Percentiles rank a stretch among this genome's conserved stretches.
phyloP scores from a whole-genome alignment of 2,888 invertebrate genomes.

The Metacarcinus magister region DNA sequence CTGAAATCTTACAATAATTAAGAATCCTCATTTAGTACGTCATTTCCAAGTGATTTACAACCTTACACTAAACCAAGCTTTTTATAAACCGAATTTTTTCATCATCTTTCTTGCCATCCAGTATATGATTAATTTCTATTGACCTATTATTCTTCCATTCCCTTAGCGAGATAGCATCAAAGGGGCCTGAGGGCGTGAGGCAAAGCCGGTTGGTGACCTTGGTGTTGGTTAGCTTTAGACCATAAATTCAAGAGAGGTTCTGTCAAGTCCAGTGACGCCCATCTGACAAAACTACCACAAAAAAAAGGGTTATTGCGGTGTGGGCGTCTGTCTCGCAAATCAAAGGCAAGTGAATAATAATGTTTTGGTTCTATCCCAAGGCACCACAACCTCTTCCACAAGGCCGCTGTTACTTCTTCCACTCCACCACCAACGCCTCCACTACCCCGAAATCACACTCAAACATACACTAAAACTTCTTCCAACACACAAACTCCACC shows the following conservation, averaged over 20 bases:
- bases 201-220: conserved; percentile 1
- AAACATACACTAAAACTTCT: no score
- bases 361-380: neutral
- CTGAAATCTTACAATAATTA: neutral
- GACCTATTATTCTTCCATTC: neutral
- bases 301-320: neutral
- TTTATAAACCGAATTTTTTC: neutral
- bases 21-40: neutral
- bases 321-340: conserved; percentile 45
- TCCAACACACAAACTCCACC: neutral
- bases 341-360: conserved; percentile 20
- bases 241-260: conserved; percentile 33
- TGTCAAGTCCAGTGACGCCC: neutral
- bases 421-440: neutral
- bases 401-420: neutral
- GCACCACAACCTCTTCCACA: neutral
- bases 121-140: neutral
- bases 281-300: neutral
- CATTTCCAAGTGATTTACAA: neutral
- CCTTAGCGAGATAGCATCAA: neutral
- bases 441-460: neutral
- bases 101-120: neutral
- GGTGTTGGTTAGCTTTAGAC: neutral
- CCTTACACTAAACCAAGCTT: neutral
- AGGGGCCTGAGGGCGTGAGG: neutral